These are phyloP conservation scores for Epistrophe eligans DNA, from an alignment of 2,888 invertebrate genomes.

Conservation along the genomic window DNA sequence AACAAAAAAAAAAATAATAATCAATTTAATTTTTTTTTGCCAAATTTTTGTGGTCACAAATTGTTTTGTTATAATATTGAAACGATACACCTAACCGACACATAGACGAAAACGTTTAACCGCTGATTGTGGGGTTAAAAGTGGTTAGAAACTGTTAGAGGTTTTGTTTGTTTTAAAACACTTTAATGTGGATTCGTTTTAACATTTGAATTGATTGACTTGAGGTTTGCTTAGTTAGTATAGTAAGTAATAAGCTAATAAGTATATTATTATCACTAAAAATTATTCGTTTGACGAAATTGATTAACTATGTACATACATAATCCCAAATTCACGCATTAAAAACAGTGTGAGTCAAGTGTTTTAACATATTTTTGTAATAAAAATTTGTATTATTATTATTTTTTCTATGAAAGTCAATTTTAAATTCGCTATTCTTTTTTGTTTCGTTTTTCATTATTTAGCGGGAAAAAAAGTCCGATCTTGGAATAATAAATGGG, in stretches of 20 bases:
- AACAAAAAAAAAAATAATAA: slow-evolving; percentile 31
- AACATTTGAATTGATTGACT: slow-evolving; percentile 62
- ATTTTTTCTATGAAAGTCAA: no score
- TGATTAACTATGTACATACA: no score
- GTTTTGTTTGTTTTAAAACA: slow-evolving; percentile 64
- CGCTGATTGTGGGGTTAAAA: slow-evolving; percentile 72
- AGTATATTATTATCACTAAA: not conserved
- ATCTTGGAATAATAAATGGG: no score
- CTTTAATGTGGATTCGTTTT: slow-evolving; percentile 55
- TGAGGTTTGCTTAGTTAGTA: slow-evolving; percentile 35
- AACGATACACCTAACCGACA: slow-evolving; percentile 46
- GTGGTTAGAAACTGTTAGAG: slow-evolving; percentile 70
- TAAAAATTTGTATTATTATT: no score
- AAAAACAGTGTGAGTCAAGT: no score
- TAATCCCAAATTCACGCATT: not conserved
- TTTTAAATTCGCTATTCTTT: no score
- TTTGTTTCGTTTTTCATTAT: no score
- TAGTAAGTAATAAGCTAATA: not conserved
- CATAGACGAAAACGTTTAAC: slow-evolving; percentile 68
- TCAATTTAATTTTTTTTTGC: slow-evolving; percentile 66
- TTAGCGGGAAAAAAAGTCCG: no score
- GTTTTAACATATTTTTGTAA: no score
- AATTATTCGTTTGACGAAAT: not conserved
- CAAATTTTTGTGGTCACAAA: slow-evolving; percentile 72
- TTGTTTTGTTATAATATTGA: slow-evolving; percentile 66